A percentile compares a stretch with the other conserved stretches of the same genome.
phyloP scores from a whole-genome alignment of 1,140 invertebrate genomes.

The Rhagoletis pomonella region DNA sequence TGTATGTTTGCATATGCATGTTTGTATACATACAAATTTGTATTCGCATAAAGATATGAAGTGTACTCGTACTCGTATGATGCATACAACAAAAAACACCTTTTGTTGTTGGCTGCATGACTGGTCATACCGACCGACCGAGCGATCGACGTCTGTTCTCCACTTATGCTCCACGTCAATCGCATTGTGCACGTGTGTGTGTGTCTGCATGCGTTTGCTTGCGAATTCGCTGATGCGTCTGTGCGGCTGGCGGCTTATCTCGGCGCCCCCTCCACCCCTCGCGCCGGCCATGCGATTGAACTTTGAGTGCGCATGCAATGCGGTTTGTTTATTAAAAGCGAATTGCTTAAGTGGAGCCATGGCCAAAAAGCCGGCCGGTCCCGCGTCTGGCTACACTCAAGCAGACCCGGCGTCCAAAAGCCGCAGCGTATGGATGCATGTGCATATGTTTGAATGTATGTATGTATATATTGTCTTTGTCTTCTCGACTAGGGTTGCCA shows the following conservation, averaged over 20 bases:
- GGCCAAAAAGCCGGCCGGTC: slow-evolving; percentile 42
- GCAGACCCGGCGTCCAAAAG: slow-evolving; percentile 47
- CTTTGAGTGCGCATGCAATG: slow-evolving; percentile 42
- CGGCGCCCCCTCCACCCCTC: not conserved
- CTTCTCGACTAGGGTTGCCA: too few species aligned
- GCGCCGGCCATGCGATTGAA: not conserved
- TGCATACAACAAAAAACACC: slow-evolving; percentile 4
- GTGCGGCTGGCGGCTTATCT: slow-evolving; percentile 36
- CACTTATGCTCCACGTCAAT: not conserved
- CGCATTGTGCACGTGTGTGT: not conserved
- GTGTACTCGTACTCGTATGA: not conserved
- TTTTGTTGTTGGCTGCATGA: slow-evolving; percentile 11
- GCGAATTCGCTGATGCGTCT: slow-evolving; percentile 37
- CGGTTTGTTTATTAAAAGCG: slow-evolving; percentile 46
- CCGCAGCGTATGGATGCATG: not conserved
- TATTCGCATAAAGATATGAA: not conserved
- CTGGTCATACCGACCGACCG: not conserved
- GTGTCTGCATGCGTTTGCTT: not conserved
- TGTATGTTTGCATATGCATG: not conserved
- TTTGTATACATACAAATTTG: not conserved
- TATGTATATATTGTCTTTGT: too few species aligned
- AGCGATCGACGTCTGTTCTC: not conserved
- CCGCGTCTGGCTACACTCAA: not conserved
- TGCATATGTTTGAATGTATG: not conserved
- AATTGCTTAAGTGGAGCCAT: slow-evolving; percentile 39